Percentiles rank a stretch among this genome's conserved stretches.
phyloP scores from a whole-genome alignment of 35 echinoderm and acorn worm genomes.

The Lytechinus variegatus region DNA sequence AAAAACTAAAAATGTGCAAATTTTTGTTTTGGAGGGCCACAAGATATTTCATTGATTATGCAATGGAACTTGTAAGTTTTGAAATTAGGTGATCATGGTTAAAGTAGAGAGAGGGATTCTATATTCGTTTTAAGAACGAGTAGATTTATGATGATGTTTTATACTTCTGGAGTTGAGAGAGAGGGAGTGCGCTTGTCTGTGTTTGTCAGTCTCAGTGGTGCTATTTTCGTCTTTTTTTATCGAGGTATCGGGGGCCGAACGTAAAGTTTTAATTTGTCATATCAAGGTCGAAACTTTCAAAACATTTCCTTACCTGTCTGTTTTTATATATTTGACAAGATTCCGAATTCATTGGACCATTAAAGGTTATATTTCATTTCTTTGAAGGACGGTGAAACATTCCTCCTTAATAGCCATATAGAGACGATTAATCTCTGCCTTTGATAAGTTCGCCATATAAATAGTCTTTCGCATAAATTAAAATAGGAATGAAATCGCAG shows the following conservation, averaged over 20 bases:
- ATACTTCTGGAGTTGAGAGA: background rate
- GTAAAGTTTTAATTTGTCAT: constrained; percentile 15
- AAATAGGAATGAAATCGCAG: too few relatives aligned
- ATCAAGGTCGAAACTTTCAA: constrained; percentile 4
- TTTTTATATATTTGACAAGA: background rate
- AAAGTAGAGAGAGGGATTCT: background rate
- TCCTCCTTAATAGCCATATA: too few relatives aligned
- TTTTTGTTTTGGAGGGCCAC: background rate
- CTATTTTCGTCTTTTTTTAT: background rate
- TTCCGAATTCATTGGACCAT: background rate
- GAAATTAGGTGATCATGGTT: background rate
- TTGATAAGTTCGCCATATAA: too few relatives aligned
- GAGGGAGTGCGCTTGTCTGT: background rate
- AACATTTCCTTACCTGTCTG: background rate
- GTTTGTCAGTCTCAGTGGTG: background rate
- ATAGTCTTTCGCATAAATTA: too few relatives aligned
- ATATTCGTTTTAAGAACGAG: background rate
- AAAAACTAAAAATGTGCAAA: background rate
- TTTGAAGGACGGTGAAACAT: too few relatives aligned
- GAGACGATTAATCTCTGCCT: too few relatives aligned
- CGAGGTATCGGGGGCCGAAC: background rate
- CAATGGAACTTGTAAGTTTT: background rate
- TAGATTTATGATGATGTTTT: background rate
- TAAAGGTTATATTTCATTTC: background rate
- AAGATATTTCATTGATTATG: background rate